Conservation (phyloP, 1,140 invertebrate genomes). For the Amphibalanus amphitrite region DNA sequence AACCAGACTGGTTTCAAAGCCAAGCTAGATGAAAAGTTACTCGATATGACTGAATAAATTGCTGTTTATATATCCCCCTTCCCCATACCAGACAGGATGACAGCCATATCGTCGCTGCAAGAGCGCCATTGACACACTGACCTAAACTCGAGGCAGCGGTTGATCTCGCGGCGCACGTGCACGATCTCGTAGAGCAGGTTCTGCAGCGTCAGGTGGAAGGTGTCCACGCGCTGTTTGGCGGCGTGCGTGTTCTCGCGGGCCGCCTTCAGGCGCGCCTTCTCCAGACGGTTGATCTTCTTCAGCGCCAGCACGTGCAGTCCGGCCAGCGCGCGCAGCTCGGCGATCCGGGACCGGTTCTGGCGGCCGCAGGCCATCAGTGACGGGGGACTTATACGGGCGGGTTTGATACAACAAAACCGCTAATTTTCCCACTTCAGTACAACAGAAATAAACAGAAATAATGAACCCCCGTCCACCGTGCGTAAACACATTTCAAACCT, state of each 20-base stretch:
- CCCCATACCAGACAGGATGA: background rate
- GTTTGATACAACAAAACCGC: too few relatives aligned
- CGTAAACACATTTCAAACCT: too few relatives aligned
- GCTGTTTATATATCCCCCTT: background rate
- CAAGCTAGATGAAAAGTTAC: background rate
- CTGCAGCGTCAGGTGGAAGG: conserved; percentile 72
- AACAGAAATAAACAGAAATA: too few relatives aligned
- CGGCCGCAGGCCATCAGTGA: too few relatives aligned
- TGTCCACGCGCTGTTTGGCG: conserved; percentile 73
- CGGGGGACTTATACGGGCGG: too few relatives aligned
- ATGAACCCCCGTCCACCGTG: too few relatives aligned
- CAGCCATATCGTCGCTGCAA: conserved; percentile 22
- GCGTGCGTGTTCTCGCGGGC: conserved; percentile 23
- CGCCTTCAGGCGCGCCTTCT: conserved; percentile 16
- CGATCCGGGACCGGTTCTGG: background rate
- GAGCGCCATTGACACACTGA: conserved; percentile 35
- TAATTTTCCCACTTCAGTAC: too few relatives aligned
- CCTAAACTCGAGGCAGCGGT: conserved; percentile 83
- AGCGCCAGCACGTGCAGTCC: background rate
- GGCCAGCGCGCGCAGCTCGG: background rate
- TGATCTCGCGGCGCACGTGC: conserved; percentile 82
- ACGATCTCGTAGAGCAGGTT: conserved; percentile 90
- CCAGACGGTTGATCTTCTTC: background rate
- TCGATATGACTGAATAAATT: background rate
- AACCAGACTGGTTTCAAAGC: background rate